Evolutionary conservation across 2,888 invertebrate species (phyloP), one percentile per base, ranked within the genome.

Genomic region (Drepanosiphum platanoidis): DNA sequence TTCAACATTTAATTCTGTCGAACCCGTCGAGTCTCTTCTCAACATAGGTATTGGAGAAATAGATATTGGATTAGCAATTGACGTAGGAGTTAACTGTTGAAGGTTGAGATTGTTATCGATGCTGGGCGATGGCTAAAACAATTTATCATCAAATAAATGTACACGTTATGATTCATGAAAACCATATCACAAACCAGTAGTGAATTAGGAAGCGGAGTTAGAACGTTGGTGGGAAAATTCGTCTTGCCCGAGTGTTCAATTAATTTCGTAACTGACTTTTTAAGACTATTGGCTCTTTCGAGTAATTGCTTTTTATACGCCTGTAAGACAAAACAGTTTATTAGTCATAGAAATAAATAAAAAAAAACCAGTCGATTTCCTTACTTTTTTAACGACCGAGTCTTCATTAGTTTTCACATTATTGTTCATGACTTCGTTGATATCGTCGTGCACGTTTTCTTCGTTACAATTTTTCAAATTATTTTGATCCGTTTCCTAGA

Each of bases 211-310:
- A 61, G 39, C 32, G 61, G 61, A 61, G 30, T 72, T 72, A 36
- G 42, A 58, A 82, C 58, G 68, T 39, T 83, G 30, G 74, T 46
- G 34, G 75, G 34, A 77, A 46, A 77, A 58, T 15, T 42, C 18
- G 36, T 36, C 46, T 92, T 92, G 88, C 95, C 95, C 1, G 95
- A 94, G 18, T 95, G 94, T 89, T 95, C 95, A 77, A 96, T 94
- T 66, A 96, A 92, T 89, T 93, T 94, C 87, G 94, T 92, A 86
- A 96, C 93, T 34, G 95, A 95, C 88, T 94, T 93, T 90, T 96
- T 96, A 87, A 96, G 91, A 90, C 95, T 96, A 89, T 95, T 95
- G 30, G 95, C 95, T 81, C 96, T 90, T 71, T 90, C 91, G 90
- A 92, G 91, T 77, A 92, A 88, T 64, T 91, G 90, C 87, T 92